Base-by-base conservation (phyloP, 2,113 vertebrate species). In the Anoplopoma fimbria region DNA sequence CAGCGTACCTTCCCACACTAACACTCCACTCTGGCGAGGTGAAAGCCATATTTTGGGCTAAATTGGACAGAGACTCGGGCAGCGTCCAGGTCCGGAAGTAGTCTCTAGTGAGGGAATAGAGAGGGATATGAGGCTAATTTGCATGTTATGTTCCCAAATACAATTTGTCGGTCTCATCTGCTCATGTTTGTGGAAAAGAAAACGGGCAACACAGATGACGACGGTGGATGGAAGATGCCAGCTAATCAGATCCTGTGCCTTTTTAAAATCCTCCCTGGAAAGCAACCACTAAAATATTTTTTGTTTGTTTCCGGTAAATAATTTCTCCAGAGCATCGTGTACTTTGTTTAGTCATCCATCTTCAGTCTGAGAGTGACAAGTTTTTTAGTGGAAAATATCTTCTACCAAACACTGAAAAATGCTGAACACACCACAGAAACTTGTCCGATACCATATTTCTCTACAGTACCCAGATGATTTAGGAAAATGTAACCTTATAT, bases 141-240 rank as follows among this genome's bases (percentile, higher is more conserved):
- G 75, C 76, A 80, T 71, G 78, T 71, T 62, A 27, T 81, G 64
- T 62, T 78, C 74, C 45, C 69, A 84, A 81, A 82, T 61, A 70
- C 10, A 67, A 70, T 75, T 61, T 81, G 77, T 78, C 58, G 69
- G 69, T 75, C 78, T 88, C 86, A 84, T 85, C 87, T 83, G 83
- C 36, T 76, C 71, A 49, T 85, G 83, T 85, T 82, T 79, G 75
- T 82, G 65, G 53, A 79, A n/a, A n/a, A 51, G 74, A 77, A 58
- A 72, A 69, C 13, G 0, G 61, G 49, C 40, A 12, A 53, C 63
- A 62, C 77, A 77, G 77, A 69, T 36, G 81, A 76, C 51, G 74
- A 33, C 13, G 27, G n/a, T 6, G 63, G 42, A 12, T 60, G 38
- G 38, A 40, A 49, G 45, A 34, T 57, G 82, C 64, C 86, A 85